Percentiles rank a stretch among this genome's conserved stretches.
These are phyloP conservation scores for Pollenia angustigena DNA, from an alignment of 2,888 invertebrate species.

Conservation along the genomic window DNA sequence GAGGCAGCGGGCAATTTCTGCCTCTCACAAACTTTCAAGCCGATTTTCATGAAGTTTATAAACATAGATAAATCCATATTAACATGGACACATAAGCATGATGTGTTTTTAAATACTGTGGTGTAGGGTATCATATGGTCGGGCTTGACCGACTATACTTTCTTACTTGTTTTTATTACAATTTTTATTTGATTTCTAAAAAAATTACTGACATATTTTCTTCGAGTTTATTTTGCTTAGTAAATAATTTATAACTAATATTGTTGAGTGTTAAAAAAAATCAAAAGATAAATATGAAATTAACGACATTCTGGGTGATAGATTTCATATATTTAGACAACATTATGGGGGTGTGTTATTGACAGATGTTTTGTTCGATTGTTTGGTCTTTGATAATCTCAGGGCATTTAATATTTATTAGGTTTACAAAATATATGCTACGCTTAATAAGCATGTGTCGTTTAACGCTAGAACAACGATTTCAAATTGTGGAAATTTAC, in stretches of 20 bases:
- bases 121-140: too few relatives aligned
- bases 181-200: neutral
- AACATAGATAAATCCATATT: too few relatives aligned
- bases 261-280: conserved; percentile 13
- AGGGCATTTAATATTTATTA: conserved; percentile 1
- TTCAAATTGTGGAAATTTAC: too few relatives aligned
- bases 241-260: conserved; percentile 5
- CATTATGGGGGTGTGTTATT: conserved; percentile 15
- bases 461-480: too few relatives aligned
- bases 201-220: neutral
- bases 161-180: too few relatives aligned
- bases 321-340: neutral
- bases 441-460: too few relatives aligned
- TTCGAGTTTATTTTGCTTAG: conserved; percentile 6
- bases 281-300: neutral
- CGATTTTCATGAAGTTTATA: too few relatives aligned
- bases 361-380: conserved; percentile 22
- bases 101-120: too few relatives aligned
- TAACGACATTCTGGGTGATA: conserved; percentile 7
- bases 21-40: too few relatives aligned
- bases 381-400: conserved; percentile 6
- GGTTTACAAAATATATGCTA: neutral
- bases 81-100: too few relatives aligned
- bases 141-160: too few relatives aligned
- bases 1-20: too few relatives aligned